Evolutionary conservation across 1,140 invertebrate genomes (phyloP).

Genomic region (Portunus trituberculatus): DNA sequence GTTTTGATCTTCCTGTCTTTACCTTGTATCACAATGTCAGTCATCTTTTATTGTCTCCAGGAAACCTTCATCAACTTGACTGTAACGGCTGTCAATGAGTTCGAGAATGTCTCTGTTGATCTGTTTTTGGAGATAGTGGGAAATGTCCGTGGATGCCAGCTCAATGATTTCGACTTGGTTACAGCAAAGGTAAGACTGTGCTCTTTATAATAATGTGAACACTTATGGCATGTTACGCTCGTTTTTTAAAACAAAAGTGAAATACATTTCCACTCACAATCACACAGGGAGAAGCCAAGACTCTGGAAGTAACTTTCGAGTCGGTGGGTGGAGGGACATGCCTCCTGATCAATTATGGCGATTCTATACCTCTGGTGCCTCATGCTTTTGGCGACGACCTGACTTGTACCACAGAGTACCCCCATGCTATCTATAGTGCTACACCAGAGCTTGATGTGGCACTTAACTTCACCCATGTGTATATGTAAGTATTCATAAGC

Average conservation of each 20-base stretch:
- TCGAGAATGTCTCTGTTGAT: slow-evolving; percentile 20
- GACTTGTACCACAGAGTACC: slow-evolving; percentile 67
- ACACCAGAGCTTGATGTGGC: slow-evolving; percentile 28
- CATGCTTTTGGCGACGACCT: slow-evolving; percentile 69
- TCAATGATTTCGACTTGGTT: slow-evolving; percentile 73
- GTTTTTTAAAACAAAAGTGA: too few relatives aligned
- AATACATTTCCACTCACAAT: neutral
- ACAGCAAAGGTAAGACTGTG: slow-evolving; percentile 59
- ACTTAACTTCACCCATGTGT: slow-evolving; percentile 68
- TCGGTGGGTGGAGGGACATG: slow-evolving; percentile 80
- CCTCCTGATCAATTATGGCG: slow-evolving; percentile 80
- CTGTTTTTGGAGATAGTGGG: slow-evolving; percentile 66
- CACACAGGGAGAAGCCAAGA: slow-evolving; percentile 65
- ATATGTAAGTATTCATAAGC: slow-evolving; percentile 65
- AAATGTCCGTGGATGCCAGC: slow-evolving; percentile 52
- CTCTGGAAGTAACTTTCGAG: slow-evolving; percentile 78
- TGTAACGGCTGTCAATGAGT: slow-evolving; percentile 53
- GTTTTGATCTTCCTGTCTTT: too few relatives aligned
- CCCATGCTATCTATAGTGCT: slow-evolving; percentile 60
- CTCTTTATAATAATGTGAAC: too few relatives aligned
- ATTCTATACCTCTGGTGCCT: slow-evolving; percentile 76
- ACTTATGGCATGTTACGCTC: too few relatives aligned
- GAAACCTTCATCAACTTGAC: slow-evolving; percentile 71
- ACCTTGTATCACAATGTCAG: too few relatives aligned
- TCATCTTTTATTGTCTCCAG: slow-evolving; percentile 11